Evolutionary conservation across 2,888 invertebrate genomes (phyloP).

Genomic region (Cephus runcator): DNA sequence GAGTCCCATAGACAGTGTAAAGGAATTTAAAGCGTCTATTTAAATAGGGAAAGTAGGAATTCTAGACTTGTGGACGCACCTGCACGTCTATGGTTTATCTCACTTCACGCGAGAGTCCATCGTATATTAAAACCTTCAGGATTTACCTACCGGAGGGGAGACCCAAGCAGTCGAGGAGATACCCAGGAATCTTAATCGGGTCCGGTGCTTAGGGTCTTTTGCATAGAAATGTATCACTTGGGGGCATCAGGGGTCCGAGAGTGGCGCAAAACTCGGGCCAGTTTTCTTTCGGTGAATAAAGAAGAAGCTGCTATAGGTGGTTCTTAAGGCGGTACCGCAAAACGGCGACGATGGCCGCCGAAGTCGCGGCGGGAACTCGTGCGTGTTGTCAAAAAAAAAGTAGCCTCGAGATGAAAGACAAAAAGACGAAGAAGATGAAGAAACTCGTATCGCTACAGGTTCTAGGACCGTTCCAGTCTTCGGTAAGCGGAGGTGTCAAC

Average conservation of each 20-base stretch:
- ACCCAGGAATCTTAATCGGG: slow-evolving; percentile 45
- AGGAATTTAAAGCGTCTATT: background rate
- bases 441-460: background rate
- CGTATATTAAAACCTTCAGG: background rate
- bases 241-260: slow-evolving; percentile 28
- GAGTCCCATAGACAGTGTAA: background rate
- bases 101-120: background rate
- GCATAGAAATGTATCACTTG: slow-evolving; percentile 46
- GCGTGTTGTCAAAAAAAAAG: background rate
- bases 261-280: slow-evolving; percentile 3
- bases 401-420: background rate
- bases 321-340: background rate
- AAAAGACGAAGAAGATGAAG: background rate
- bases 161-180: slow-evolving; percentile 11
- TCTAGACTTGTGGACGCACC: background rate
- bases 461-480: background rate
- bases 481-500: background rate
- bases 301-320: background rate
- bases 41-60: background rate
- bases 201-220: slow-evolving; percentile 35
- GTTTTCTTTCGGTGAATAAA: background rate
- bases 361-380: background rate
- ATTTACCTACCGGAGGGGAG: background rate
- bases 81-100: background rate
- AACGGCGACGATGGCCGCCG: background rate